Conservation (phyloP, 2,888 invertebrate genomes). For the Xylota sylvarum region DNA sequence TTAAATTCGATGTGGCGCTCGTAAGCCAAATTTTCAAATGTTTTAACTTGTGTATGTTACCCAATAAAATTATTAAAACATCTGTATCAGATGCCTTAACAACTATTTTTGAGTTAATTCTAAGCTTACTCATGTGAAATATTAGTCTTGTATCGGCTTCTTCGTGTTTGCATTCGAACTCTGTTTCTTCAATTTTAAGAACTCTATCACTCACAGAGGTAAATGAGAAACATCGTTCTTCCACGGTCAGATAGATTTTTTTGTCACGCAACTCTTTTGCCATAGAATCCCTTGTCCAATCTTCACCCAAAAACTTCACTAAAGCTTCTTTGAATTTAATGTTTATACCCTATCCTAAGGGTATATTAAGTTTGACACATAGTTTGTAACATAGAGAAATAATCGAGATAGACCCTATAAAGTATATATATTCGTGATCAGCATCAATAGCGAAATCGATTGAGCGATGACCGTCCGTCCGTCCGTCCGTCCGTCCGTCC, state of each 20-base stretch:
- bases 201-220: neutral
- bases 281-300: conserved; percentile 8
- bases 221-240: conserved; percentile 6
- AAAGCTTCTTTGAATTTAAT: conserved; percentile 43
- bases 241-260: conserved; percentile 24
- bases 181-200: too few relatives aligned
- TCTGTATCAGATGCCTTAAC: conserved; percentile 44
- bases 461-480: too few relatives aligned
- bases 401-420: too few relatives aligned
- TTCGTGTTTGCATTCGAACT: conserved; percentile 71
- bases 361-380: too few relatives aligned
- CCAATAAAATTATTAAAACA: conserved; percentile 40
- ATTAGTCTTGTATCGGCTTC: conserved; percentile 46
- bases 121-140: conserved; percentile 11
- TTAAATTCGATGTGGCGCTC: too few relatives aligned
- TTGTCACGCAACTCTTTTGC: conserved; percentile 3
- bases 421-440: too few relatives aligned
- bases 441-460: too few relatives aligned
- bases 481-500: too few relatives aligned
- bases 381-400: too few relatives aligned
- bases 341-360: too few relatives aligned
- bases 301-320: conserved; percentile 32
- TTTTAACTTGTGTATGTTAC: conserved; percentile 7
- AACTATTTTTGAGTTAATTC: neutral
- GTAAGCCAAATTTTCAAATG: too few relatives aligned